Conservation (phyloP, 1,140 invertebrate species). For the Cyphomyrmex costatus region DNA sequence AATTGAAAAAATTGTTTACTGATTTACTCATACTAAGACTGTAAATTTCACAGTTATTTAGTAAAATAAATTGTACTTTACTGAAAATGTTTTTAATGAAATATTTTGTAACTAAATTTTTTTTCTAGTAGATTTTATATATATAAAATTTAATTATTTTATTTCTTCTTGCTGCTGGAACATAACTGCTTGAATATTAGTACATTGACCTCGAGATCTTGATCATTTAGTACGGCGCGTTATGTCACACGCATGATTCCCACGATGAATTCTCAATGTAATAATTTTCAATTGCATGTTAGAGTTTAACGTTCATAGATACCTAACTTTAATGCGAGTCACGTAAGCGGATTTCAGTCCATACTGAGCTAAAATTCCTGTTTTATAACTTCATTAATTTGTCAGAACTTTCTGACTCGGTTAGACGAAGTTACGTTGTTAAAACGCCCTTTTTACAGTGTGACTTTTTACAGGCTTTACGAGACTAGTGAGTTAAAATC, state of each 20-base stretch:
- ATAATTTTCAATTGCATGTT: constrained; percentile 6
- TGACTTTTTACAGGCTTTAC: constrained; percentile 22
- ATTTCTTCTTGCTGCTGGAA: neutral
- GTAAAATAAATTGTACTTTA: neutral
- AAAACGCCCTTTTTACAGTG: constrained; percentile 18
- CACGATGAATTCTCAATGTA: constrained; percentile 14
- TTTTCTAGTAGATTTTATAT: neutral
- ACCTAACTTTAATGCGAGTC: constrained; percentile 17
- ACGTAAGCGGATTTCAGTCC: constrained; percentile 26
- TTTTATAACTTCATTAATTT: constrained; percentile 52
- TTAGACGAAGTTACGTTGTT: constrained; percentile 42
- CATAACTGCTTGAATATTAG: neutral
- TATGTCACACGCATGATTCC: constrained; percentile 2
- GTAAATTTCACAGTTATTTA: neutral
- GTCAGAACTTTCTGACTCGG: constrained; percentile 32
- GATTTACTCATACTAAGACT: neutral
- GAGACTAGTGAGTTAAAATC: constrained; percentile 14
- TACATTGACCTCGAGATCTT: constrained; percentile 28
- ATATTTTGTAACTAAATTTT: neutral
- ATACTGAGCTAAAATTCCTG: constrained; percentile 29
- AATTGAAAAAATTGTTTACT: neutral
- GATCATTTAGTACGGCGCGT: constrained; percentile 6
- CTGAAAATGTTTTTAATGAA: neutral
- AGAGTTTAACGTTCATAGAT: constrained; percentile 13
- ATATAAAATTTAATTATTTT: neutral